Base-by-base conservation (phyloP, 2,113 vertebrate genomes). In the Ellobius talpinus region DNA sequence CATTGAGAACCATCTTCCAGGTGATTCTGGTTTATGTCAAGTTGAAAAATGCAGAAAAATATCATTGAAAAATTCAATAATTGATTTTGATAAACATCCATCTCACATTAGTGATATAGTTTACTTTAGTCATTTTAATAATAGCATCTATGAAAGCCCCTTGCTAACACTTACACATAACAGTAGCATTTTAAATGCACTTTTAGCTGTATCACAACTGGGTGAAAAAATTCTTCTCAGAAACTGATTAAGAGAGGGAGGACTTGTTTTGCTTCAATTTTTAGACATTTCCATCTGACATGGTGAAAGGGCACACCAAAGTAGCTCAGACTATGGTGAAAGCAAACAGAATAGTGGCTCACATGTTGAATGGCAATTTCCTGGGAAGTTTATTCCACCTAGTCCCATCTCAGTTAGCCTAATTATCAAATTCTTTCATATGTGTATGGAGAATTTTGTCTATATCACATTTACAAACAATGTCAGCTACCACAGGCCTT, bases 361-460 rank as follows among this genome's bases (percentile, higher is more conserved):
- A 45, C 14, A 45, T 7, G 10, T 29, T 45, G 9, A 2, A 29
- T 66, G 2, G 0, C 1, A 23, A 19, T 68, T 66, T 23, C 1
- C 4, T 68, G 47, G 4, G 17, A 33, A 23, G 0, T 33, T 36
- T 47, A 23, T 47, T 86, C 29, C 17, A 66, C 17, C 0, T 50
- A 47, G 17, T 21, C 2, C 4, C 84, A 86, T 0, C 16, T 39
- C 10, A 24, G n/a, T n/a, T 58, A 58, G 21, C 52, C 19, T 24
- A n/a, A 36, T 8, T 39, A 52, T 12, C 2, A 61, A 61, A 61
- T 58, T 36, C 21, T 5, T 82, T 82, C 12, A 39, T 24, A n/a
- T 82, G 24, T 39, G n/a, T 16, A 63, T 39, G n/a, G 7, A 63
- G 13, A 63, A 10, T 58, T n/a, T 61, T 58, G 23, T 72, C 23